phyloP scores from a whole-genome alignment of 2,888 invertebrate species.

The Pseudoips prasinana region DNA sequence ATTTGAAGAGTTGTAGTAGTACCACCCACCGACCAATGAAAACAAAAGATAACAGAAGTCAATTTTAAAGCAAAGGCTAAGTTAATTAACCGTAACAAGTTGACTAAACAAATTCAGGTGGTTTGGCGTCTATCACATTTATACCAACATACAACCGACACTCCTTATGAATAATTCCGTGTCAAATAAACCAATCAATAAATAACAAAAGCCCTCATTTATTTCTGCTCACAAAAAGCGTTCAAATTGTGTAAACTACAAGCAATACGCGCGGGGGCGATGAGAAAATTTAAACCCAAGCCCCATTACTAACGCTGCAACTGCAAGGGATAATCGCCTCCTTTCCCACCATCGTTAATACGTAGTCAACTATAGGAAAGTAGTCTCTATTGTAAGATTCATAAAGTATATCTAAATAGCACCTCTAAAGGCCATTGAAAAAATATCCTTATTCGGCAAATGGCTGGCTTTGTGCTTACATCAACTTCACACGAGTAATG shows the following conservation, averaged over 20 bases:
- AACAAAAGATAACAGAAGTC: too few relatives aligned
- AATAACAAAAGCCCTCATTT: constrained; percentile 16
- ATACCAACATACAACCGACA: too few relatives aligned
- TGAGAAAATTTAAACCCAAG: constrained; percentile 67
- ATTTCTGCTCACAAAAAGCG: constrained; percentile 40
- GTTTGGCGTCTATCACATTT: too few relatives aligned
- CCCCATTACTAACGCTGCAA: constrained; percentile 49
- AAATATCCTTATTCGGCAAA: constrained; percentile 35
- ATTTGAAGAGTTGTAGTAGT: too few relatives aligned
- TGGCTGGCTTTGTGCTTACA: constrained; percentile 45
- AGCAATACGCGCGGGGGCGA: constrained; percentile 44
- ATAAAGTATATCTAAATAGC: constrained; percentile 13
- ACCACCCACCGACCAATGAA: too few relatives aligned
- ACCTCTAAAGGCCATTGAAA: constrained; percentile 21
- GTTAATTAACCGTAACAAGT: too few relatives aligned
- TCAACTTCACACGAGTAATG: constrained; percentile 49
- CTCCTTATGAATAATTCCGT: too few relatives aligned
- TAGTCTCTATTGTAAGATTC: constrained; percentile 14
- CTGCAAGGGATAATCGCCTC: constrained; percentile 48
- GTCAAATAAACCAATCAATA: constrained; percentile 14
- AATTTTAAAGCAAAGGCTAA: too few relatives aligned
- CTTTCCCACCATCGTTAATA: constrained; percentile 9
- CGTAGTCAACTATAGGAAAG: constrained; percentile 3
- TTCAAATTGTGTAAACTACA: constrained; percentile 46
- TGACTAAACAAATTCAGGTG: too few relatives aligned